phyloP scores from a whole-genome alignment of 2,888 invertebrate genomes.

The Meliscaeva auricollis region DNA sequence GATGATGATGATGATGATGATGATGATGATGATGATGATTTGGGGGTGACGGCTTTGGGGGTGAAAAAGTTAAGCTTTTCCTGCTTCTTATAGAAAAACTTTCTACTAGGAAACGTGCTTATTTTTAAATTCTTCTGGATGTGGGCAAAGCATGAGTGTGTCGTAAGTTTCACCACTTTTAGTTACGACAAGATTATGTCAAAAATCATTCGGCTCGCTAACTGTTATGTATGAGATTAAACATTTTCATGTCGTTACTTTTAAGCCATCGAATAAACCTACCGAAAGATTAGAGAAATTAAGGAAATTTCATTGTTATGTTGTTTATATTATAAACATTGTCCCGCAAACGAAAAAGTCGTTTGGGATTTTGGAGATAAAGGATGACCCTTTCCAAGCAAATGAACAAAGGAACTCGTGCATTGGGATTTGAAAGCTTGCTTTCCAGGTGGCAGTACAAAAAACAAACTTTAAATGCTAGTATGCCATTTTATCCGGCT shows the following conservation, averaged over 20 bases:
- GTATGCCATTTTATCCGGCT: too few relatives aligned
- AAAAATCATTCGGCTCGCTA: neutral
- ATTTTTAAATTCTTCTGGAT: neutral
- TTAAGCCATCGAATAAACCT: too few relatives aligned
- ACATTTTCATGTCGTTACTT: neutral
- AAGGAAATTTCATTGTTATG: too few relatives aligned
- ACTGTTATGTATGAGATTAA: neutral
- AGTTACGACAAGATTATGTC: neutral
- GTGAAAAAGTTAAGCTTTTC: conserved; percentile 20
- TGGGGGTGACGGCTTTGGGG: neutral
- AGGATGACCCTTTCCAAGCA: too few relatives aligned
- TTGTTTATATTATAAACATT: too few relatives aligned
- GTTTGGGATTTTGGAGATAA: too few relatives aligned
- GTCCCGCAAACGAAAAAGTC: too few relatives aligned
- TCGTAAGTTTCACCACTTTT: neutral
- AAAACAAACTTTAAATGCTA: too few relatives aligned
- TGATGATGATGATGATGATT: conserved; percentile 18
- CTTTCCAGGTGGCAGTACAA: too few relatives aligned
- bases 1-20: conserved; percentile 17
- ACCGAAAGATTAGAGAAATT: too few relatives aligned
- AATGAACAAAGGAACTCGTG: too few relatives aligned
- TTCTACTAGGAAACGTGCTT: neutral
- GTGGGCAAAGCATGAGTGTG: neutral
- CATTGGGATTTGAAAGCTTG: too few relatives aligned
- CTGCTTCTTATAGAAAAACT: neutral